Evolutionary conservation across 2,113 vertebrate genomes (phyloP).

Genomic region (Elanoides forficatus): DNA sequence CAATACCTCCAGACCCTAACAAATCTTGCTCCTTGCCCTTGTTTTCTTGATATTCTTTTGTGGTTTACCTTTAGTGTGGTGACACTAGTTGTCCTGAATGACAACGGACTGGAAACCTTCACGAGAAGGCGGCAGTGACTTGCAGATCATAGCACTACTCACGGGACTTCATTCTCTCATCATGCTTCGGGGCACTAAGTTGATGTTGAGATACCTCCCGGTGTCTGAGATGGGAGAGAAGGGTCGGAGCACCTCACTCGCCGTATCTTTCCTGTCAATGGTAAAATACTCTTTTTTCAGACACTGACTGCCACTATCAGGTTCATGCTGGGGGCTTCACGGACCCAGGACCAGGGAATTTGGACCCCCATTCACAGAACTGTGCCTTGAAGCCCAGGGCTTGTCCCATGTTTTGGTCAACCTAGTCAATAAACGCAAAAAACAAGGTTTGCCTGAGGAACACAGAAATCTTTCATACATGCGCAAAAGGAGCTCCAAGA

Average conservation of each 20-base stretch:
- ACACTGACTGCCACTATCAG: not conserved
- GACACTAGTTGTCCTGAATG: accelerated
- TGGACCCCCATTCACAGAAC: not conserved
- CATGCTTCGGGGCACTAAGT: accelerated
- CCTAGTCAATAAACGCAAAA: not conserved
- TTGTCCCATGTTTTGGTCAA: not conserved
- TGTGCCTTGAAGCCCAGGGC: not conserved
- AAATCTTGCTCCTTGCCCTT: not conserved
- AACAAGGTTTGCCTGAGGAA: not conserved
- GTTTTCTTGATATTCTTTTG: not conserved
- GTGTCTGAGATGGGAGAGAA: not conserved
- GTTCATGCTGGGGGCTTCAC: not conserved
- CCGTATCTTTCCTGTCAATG: not conserved
- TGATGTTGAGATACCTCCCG: not conserved
- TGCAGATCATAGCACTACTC: not conserved
- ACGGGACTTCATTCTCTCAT: accelerated
- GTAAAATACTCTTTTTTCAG: not conserved
- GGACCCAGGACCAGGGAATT: not conserved
- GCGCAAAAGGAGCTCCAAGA: not conserved
- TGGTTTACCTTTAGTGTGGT: not conserved
- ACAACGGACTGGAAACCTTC: not conserved
- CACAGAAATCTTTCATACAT: not conserved
- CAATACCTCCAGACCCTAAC: not conserved
- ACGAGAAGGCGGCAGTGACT: no score
- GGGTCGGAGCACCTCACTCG: not conserved